A percentile compares a stretch with the other conserved stretches of the same genome.
Conservation (phyloP, 1,140 invertebrate genomes). For the Melipona quadrifasciata region DNA sequence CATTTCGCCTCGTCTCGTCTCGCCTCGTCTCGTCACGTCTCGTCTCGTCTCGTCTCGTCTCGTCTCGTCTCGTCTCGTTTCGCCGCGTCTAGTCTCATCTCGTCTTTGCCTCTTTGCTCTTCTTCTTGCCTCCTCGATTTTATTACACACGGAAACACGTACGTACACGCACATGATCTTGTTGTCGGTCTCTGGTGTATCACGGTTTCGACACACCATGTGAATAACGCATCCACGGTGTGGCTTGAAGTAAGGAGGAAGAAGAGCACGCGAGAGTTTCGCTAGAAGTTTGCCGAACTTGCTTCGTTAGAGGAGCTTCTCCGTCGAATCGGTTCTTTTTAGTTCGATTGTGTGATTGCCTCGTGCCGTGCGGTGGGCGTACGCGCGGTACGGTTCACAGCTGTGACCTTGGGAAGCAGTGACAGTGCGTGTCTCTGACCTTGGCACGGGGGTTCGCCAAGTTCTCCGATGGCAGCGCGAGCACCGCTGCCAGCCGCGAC, state of each 20-base stretch:
- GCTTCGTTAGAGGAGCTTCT: not conserved
- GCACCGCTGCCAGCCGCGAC: constrained; percentile 2
- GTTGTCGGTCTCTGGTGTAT: not conserved
- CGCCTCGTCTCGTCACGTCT: not conserved
- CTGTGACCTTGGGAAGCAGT: constrained; percentile 53
- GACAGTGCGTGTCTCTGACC: constrained; percentile 57
- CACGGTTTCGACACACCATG: not conserved
- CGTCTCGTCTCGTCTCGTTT: not conserved
- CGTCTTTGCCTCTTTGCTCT: not conserved
- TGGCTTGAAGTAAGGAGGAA: not conserved
- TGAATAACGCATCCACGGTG: not conserved
- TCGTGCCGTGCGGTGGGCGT: not conserved
- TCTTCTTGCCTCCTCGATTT: not conserved
- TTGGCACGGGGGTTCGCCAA: constrained; percentile 45
- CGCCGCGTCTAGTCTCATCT: not conserved
- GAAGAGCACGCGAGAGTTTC: not conserved
- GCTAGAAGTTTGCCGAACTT: no score
- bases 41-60: not conserved
- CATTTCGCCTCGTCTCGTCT: not conserved
- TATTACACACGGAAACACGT: not conserved
- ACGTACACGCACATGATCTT: not conserved
- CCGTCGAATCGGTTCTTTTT: not conserved
- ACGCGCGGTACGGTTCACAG: not conserved
- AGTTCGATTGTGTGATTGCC: not conserved
- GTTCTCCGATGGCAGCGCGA: constrained; percentile 42